Evolutionary conservation across 2,797 vertebrate genomes (phyloP), one percentile per base, ranked within the genome.

Genomic region (Rhynchonycteris naso): DNA sequence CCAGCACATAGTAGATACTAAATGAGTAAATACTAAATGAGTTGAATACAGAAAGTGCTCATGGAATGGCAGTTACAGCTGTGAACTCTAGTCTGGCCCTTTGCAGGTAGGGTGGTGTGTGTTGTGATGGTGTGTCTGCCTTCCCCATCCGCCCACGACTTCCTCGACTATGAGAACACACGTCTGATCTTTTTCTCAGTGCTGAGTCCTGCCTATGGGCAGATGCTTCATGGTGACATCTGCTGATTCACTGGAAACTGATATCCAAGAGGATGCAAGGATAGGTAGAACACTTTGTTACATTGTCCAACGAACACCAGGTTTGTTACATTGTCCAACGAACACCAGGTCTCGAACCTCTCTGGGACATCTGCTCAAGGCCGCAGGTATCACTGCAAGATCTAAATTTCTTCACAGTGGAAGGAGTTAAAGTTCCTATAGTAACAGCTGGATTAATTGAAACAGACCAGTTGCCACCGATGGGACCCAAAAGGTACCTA

Each of bases 371-470:
- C 88, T 80, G 54, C 56, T 93, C 88, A n/a, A 18, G 33, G 71
- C 24, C 7, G 4, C 86, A 15, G 0, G 2, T 5, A 0, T 80
- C 94, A 76, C 82, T 19, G 14, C 56, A 90, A 56, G 61, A 65
- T 61, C 50, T 19, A 69, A 2, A 69, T 92, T 65, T 89, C 54
- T 69, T 71, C 24, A 56, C n/a, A 82, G 92, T 84, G n/a, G 30
- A 78, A 10, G 21, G 71, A 52, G 33, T 91, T 85, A 76, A 95
- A 90, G 78, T 80, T 58, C 15, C 16, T 26, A 43, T 72, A 47
- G 74, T 68, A 92, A 76, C 72, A 68, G 54, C 66, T 84, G 71
- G 87, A 35, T 88, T 33, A 68, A 88, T 87, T 16, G 82, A 66
- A 52, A 66, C 63, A 38, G 43, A 90, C 33, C 50, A 33, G 38